Evolutionary conservation across 1,140 invertebrate genomes (phyloP), one percentile per base, ranked within the genome.

Genomic region (Paralvinella palmiformis): DNA sequence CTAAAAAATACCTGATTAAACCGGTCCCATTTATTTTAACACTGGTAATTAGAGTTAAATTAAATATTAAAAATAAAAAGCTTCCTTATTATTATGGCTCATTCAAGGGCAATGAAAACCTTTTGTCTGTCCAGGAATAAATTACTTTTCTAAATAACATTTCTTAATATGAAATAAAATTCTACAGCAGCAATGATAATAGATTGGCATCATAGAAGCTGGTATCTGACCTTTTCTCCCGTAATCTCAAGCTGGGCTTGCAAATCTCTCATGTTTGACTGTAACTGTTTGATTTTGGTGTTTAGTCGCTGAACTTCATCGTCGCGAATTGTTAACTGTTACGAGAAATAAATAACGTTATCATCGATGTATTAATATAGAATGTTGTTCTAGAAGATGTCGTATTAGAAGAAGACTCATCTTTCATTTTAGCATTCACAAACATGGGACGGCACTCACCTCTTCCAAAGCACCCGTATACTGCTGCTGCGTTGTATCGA

Each of bases 401-500:
- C n/a, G 13, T 15, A 44, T n/a, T 44, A n/a, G 37, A 15, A 44
- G n/a, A 13, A 44, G 37, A 44, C 37, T 44, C n/a, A 44, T 15
- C n/a, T n/a, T 44, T 44, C 13, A 44, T n/a, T n/a, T n/a, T n/a
- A n/a, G n/a, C n/a, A n/a, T n/a, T n/a, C n/a, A n/a, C n/a, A n/a
- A n/a, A n/a, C n/a, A n/a, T 6, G 45, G 15, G 33, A 22, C 10
- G 20, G 1, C 2, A 45, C 52, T 66, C 59, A 76, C 75, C 71
- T 79, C 77, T 36, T 79, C 77, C 56, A 75, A 59, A 63, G 67
- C 69, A 5, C 75, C 75, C 3, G 67, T 68, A 60, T 77, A 77
- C 57, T 79, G 76, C 67, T 79, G 75, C 37, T 74, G 71, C 1
- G 71, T 68, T 4, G 75, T 77, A 61, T 79, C 77, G n/a, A 63